Evolutionary conservation across 2,888 invertebrate genomes (phyloP).

Genomic region (Argyresthia albistria): DNA sequence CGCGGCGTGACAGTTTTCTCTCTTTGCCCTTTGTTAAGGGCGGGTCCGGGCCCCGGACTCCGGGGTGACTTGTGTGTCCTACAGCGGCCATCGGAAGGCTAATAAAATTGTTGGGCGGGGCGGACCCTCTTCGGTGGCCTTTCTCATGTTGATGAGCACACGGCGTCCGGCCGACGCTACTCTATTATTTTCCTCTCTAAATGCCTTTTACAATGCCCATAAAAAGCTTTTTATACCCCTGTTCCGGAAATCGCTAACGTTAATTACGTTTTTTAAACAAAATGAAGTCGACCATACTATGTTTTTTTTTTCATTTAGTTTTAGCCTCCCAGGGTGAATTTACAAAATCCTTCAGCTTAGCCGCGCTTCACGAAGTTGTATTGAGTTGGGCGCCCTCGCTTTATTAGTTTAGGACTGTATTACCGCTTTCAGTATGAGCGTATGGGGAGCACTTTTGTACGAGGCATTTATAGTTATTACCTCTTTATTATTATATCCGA

Average conservation of each 20-base stretch:
- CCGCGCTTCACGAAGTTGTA: conserved; percentile 35
- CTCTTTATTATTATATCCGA: too few species aligned
- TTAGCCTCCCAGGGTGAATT: background rate
- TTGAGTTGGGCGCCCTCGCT: conserved; percentile 23
- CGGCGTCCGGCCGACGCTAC: conserved; percentile 6
- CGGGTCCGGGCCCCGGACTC: too few species aligned
- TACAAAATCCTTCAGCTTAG: conserved; percentile 49
- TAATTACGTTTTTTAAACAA: conserved; percentile 1
- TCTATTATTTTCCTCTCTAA: conserved; percentile 13
- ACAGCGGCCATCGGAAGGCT: conserved; percentile 23
- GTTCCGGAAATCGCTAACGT: conserved; percentile 1
- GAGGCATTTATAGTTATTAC: background rate
- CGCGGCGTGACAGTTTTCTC: conserved; percentile 16
- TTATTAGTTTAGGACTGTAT: conserved; percentile 67
- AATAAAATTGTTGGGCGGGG: conserved; percentile 57
- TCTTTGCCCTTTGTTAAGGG: background rate
- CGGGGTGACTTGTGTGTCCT: background rate
- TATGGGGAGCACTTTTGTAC: background rate
- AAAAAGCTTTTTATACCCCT: conserved; percentile 22
- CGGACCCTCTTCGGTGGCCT: conserved; percentile 24
- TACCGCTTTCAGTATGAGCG: conserved; percentile 22
- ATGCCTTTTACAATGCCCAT: conserved; percentile 20
- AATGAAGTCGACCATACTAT: background rate
- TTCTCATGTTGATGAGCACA: conserved; percentile 53
- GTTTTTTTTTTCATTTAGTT: background rate